Percentiles rank a stretch among this genome's conserved stretches.
Conservation (phyloP, 2,888 invertebrate genomes). For the Thymelicus acteon region DNA sequence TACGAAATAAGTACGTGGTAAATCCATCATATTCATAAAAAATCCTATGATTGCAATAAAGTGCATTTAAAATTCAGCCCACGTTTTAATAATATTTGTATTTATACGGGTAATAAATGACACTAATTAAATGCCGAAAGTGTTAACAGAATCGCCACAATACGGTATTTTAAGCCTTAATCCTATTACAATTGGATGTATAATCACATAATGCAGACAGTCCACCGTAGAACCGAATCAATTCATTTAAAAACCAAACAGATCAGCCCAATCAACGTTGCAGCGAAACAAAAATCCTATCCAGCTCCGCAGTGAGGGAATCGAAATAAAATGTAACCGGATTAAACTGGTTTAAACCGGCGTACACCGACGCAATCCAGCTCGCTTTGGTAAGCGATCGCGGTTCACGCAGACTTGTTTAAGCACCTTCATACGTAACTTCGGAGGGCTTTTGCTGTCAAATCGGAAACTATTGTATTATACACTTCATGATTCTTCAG, state of each 20-base stretch:
- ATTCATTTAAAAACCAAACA: conserved; percentile 38
- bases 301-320: conserved; percentile 29
- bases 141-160: conserved; percentile 35
- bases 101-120: conserved; percentile 30
- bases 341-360: conserved; percentile 33
- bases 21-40: neutral
- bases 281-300: conserved; percentile 34
- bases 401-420: conserved; percentile 26
- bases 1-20: neutral
- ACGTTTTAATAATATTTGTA: conserved; percentile 33
- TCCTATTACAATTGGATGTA: conserved; percentile 31
- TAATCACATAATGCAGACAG: conserved; percentile 29
- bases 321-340: conserved; percentile 35
- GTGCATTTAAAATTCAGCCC: conserved; percentile 15
- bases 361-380: conserved; percentile 25
- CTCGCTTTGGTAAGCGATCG: conserved; percentile 25
- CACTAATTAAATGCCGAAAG: conserved; percentile 37
- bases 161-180: conserved; percentile 32
- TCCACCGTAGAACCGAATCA: conserved; percentile 29
- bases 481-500: neutral
- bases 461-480: conserved; percentile 3
- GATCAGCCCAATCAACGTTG: conserved; percentile 36
- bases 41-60: conserved; percentile 13
- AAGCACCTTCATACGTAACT: conserved; percentile 14
- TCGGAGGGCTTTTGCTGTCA: neutral